Evolutionary conservation across 2,888 invertebrate genomes (phyloP).

Genomic region (Nesidiocoris tenuis): DNA sequence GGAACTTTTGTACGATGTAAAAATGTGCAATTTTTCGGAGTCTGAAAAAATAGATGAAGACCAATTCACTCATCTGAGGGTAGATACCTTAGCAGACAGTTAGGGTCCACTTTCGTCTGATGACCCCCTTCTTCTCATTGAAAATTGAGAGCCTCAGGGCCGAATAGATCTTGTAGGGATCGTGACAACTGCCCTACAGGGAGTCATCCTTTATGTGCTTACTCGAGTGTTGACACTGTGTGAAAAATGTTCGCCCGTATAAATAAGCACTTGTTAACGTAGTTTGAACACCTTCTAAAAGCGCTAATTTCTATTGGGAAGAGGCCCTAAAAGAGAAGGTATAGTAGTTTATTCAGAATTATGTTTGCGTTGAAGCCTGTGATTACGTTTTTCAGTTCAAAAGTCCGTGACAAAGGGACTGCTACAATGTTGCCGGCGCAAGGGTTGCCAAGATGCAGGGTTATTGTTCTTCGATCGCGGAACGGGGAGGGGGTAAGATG

Average conservation of each 20-base stretch:
- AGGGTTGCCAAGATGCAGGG: background rate
- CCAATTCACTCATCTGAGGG: no score
- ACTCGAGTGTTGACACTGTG: background rate
- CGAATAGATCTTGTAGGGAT: background rate
- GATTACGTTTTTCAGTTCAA: background rate
- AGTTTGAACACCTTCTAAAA: background rate
- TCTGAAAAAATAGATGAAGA: no score
- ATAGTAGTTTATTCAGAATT: no score
- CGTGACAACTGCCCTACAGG: background rate
- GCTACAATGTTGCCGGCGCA: background rate
- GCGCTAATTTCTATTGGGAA: background rate
- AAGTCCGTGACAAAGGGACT: background rate
- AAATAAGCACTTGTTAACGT: background rate
- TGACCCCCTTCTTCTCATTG: background rate
- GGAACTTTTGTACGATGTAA: no score
- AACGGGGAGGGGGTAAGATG: background rate
- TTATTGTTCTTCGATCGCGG: background rate
- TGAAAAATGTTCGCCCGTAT: background rate
- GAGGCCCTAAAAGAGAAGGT: no score
- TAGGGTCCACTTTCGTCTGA: no score
- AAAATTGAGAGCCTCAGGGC: background rate
- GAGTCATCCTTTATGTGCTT: background rate
- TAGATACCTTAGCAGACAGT: no score
- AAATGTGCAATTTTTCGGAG: no score
- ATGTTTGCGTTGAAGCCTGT: no score